Evolutionary conservation across 2,113 vertebrate genomes (phyloP), one percentile per base, ranked within the genome.

Genomic region (Silurus glanis): DNA sequence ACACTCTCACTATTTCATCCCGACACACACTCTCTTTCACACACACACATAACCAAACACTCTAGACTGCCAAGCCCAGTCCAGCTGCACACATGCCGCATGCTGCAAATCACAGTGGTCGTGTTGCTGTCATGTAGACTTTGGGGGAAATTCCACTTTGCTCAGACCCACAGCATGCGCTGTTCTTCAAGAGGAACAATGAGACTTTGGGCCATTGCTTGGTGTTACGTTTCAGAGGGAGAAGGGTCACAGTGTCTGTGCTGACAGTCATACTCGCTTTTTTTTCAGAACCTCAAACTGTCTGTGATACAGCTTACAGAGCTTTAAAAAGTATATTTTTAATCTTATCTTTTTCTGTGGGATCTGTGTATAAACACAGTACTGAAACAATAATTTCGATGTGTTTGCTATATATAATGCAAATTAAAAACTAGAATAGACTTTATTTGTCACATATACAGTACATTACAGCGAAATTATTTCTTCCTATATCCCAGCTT

Each of bases 111-210:
- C 85, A 80, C 90, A 89, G 93, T 89, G 75, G 92, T 76, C 91
- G 91, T 91, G 93, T 94, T 83, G 90, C 92, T 92, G 93, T 94
- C 92, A 91, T 93, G 92, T 94, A 91, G 94, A 92, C 89, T 61
- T 84, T 5, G 88, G 91, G 95, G 94, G 95, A 90, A 94, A 94
- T 95, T 95, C 94, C 94, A 83, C 82, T 82, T 76, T 51, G 88
- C 87, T 80, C 59, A 75, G 87, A 80, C 91, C 92, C 88, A 89
- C 92, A 90, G 92, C 91, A 90, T 92, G 92, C 88, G 93, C 92
- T 37, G 82, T 92, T 91, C 92, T 93, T 93, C 92, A 93, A 86
- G 87, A 74, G 85, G 92, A 94, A 95, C 94, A 94, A 94, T 94
- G 89, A 93, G 87, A 66, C 87, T 86, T 90, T 87, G 87, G 89